Evolutionary conservation across 1,140 invertebrate genomes (phyloP).

Genomic region (Ceratitis capitata): DNA sequence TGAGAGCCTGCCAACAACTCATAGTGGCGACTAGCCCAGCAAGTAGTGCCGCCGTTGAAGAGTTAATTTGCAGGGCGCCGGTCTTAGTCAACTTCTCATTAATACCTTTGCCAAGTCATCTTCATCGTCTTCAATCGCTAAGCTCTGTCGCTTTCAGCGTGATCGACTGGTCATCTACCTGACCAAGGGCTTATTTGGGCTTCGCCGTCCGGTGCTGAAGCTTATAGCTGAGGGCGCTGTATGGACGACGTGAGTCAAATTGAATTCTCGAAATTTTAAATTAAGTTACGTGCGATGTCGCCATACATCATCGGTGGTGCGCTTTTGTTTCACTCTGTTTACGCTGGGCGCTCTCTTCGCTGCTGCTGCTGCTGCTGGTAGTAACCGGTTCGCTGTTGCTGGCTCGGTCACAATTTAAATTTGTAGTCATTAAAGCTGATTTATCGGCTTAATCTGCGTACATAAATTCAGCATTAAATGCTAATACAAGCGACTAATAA

Average conservation of each 20-base stretch:
- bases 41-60: background rate
- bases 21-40: background rate
- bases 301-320: background rate
- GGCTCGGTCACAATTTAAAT: background rate
- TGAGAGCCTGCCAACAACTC: background rate
- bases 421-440: constrained; percentile 26
- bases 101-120: background rate
- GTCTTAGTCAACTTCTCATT: constrained; percentile 6
- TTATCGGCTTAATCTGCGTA: constrained; percentile 14
- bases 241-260: constrained; percentile 30
- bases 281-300: background rate
- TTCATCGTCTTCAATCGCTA: background rate
- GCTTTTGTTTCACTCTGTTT: background rate
- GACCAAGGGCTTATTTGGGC: background rate
- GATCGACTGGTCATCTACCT: background rate
- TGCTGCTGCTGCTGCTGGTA: background rate
- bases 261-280: constrained; percentile 35
- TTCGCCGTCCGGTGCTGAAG: background rate
- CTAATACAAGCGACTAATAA: constrained; percentile 16
- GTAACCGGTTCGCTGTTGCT: background rate
- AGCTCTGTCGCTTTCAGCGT: background rate
- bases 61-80: background rate
- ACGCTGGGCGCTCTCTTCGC: background rate
- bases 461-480: constrained; percentile 19
- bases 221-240: background rate